These are phyloP conservation scores for Psephotus haematonotus DNA, from an alignment of 2,113 vertebrate species.

Conservation along the genomic window DNA sequence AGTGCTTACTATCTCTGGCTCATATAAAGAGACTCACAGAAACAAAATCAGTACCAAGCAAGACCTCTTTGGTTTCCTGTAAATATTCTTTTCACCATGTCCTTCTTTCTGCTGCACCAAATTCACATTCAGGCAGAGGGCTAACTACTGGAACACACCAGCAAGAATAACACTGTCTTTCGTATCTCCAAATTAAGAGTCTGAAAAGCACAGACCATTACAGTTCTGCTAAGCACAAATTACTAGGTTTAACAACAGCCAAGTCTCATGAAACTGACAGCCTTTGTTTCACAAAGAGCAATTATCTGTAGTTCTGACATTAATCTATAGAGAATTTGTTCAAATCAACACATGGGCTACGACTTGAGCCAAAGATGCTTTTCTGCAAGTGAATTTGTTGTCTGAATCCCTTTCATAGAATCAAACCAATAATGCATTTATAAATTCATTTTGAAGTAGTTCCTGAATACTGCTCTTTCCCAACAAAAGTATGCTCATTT, in stretches of 20 bases:
- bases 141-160: neutral
- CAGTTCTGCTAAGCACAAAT: neutral
- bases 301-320: neutral
- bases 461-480: neutral
- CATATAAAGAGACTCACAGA: neutral
- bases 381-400: neutral
- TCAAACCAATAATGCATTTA: neutral
- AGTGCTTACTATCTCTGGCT: neutral
- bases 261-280: neutral
- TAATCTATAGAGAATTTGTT: neutral
- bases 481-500: neutral
- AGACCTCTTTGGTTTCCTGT: neutral
- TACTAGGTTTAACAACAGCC: neutral
- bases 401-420: neutral
- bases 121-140: neutral
- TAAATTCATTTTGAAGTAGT: neutral
- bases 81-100: neutral
- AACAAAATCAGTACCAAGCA: neutral
- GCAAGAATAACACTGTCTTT: neutral
- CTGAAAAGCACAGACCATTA: neutral
- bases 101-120: neutral
- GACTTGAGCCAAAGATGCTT: neutral
- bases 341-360: neutral
- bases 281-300: neutral
- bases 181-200: neutral